Conservation (phyloP, 2,888 invertebrate species). For the Lasioglossum morio region DNA sequence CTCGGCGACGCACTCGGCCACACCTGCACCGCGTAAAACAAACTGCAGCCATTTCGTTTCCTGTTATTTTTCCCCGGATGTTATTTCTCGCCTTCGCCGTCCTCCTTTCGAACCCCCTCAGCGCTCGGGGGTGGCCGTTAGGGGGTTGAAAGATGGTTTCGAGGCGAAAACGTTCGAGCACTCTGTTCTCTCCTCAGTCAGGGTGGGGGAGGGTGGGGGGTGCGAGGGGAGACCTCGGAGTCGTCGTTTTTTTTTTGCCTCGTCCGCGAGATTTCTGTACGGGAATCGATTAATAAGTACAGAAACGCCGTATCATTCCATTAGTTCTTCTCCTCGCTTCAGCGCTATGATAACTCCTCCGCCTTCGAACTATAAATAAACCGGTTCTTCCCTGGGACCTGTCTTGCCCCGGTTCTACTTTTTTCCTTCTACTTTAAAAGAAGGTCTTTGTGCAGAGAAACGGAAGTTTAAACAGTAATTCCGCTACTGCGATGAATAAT, state of each 20-base stretch:
- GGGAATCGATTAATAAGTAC: constrained; percentile 27
- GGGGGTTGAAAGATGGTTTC: constrained; percentile 19
- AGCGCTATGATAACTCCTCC: constrained; percentile 4
- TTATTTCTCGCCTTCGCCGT: constrained; percentile 23
- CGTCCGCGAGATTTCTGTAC: neutral
- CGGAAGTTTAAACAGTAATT: neutral
- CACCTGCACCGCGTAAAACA: constrained; percentile 6
- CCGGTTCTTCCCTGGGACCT: neutral
- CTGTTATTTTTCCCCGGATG: constrained; percentile 23
- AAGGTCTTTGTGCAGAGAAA: neutral
- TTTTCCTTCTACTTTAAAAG: neutral
- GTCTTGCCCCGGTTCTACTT: neutral
- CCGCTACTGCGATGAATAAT: neutral
- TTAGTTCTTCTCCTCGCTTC: neutral
- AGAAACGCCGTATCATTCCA: constrained; percentile 12
- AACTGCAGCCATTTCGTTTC: constrained; percentile 19
- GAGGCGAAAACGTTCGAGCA: constrained; percentile 1
- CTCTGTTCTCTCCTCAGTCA: neutral
- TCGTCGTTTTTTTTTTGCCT: constrained; percentile 1
- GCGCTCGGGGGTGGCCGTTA: neutral
- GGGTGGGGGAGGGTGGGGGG: neutral
- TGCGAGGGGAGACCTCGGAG: neutral
- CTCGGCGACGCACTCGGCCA: neutral
- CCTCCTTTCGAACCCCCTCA: constrained; percentile 2
- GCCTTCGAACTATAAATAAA: constrained; percentile 15